Evolutionary conservation across 2,113 vertebrate genomes (phyloP).

Genomic region (Corythoichthys intestinalis): DNA sequence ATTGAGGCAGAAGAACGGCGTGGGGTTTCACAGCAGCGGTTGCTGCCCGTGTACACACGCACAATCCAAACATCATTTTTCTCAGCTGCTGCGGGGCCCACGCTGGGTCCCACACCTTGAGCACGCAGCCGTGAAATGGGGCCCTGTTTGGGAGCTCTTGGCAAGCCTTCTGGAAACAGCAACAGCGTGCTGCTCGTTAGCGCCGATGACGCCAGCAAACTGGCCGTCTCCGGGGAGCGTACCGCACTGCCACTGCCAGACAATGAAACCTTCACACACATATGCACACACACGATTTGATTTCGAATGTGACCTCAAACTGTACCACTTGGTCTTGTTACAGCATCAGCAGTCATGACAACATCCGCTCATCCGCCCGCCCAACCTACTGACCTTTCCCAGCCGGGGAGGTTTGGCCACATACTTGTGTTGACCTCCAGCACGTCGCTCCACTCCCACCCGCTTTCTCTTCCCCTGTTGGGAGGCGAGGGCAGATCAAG

Average conservation of each 20-base stretch:
- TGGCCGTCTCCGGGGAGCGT: constrained; percentile 26
- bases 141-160: constrained; percentile 55
- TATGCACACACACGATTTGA: constrained; percentile 16
- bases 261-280: constrained; percentile 29
- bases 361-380: constrained; percentile 18
- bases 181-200: constrained; percentile 63
- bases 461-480: constrained; percentile 43
- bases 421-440: constrained; percentile 56
- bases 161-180: constrained; percentile 60
- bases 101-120: constrained; percentile 55
- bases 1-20: constrained; percentile 38
- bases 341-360: constrained; percentile 41
- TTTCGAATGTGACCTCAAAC: constrained; percentile 16
- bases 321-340: constrained; percentile 19
- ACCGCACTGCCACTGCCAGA: constrained; percentile 43
- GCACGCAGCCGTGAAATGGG: constrained; percentile 61
- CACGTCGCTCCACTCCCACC: constrained; percentile 40
- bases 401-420: constrained; percentile 33
- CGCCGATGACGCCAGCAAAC: constrained; percentile 45
- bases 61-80: constrained; percentile 42
- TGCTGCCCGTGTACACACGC: constrained; percentile 10
- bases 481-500: constrained; percentile 51
- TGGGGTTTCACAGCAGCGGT: constrained; percentile 30
- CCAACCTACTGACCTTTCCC: constrained; percentile 44
- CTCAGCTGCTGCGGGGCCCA: constrained; percentile 33